Evolutionary conservation across 2,797 vertebrate species (phyloP).

Genomic region (Perodicticus potto): DNA sequence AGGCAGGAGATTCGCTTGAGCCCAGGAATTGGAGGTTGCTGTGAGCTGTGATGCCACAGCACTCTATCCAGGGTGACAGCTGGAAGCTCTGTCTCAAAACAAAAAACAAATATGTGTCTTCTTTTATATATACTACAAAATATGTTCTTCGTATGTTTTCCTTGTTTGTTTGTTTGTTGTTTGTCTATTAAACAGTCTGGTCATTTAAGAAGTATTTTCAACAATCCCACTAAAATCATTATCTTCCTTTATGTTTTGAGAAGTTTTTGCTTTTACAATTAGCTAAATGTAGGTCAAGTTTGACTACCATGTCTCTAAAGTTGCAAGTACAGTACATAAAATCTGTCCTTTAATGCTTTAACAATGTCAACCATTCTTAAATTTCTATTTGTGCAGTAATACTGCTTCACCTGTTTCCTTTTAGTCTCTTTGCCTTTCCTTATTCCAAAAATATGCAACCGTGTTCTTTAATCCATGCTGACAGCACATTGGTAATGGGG

Average conservation of each 20-base stretch:
- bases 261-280: neutral
- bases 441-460: neutral
- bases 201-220: neutral
- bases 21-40: too few species aligned
- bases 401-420: neutral
- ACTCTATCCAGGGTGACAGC: too few species aligned
- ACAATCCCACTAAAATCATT: neutral
- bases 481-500: neutral
- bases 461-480: neutral
- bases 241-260: neutral
- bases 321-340: neutral
- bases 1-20: too few species aligned
- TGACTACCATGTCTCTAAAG: neutral
- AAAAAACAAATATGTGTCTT: neutral
- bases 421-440: neutral
- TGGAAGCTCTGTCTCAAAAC: too few species aligned
- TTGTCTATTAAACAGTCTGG: neutral
- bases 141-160: neutral
- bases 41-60: too few species aligned
- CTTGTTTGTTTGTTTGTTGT: neutral
- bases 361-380: neutral
- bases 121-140: neutral
- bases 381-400: neutral
- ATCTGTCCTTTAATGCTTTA: neutral
- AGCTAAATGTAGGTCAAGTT: neutral